Evolutionary conservation across 53 echinoderm and acorn worm species (phyloP), one percentile per base, ranked within the genome.

Genomic region (Mesocentrotus franciscanus): DNA sequence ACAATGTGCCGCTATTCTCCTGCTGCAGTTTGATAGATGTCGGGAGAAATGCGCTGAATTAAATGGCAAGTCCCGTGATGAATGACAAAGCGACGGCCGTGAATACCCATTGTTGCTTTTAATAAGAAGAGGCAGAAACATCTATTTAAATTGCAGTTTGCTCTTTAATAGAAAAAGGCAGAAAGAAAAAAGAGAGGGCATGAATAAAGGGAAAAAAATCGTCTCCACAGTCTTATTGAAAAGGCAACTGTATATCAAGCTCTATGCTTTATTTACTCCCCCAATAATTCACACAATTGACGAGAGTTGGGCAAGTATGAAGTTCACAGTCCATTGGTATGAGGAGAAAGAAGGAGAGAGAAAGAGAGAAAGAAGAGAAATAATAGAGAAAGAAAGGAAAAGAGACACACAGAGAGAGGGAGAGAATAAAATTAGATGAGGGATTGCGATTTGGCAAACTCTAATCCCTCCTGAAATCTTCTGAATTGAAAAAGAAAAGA

Each of bases 61-160:
- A 92, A 92, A 75, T 92, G 20, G 92, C 92, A 92, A 35, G 39
- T 27, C 20, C 33, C 92, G 24, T 74, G 74, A 92, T 92, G 92
- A 70, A 92, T 92, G 92, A 92, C 92, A 74, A 74, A 92, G 92
- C 92, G 27, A 6, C 11, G 74, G 66, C 92, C 55, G 92, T 92
- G 92, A 92, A 92, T 92, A 17, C 57, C 56, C 29, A 64, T 92
- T 92, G 92, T 92, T 92, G 92, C 71, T 71, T 92, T 92, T 71
- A 92, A 92, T 92, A 92, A 92, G 92, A 92, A 92, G 92, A 92
- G 92, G 92, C 92, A 66, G 92, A 92, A 92, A 92, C 92, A 92
- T 92, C 92, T 92, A 92, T 92, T 92, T 92, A 92, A 72, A 71
- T 72, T 92, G 92, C 92, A 92, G 71, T 92, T 91, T 91, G 66